These are phyloP conservation scores for Melieria omissa DNA, from an alignment of 2,888 invertebrate species.

Conservation along the genomic window DNA sequence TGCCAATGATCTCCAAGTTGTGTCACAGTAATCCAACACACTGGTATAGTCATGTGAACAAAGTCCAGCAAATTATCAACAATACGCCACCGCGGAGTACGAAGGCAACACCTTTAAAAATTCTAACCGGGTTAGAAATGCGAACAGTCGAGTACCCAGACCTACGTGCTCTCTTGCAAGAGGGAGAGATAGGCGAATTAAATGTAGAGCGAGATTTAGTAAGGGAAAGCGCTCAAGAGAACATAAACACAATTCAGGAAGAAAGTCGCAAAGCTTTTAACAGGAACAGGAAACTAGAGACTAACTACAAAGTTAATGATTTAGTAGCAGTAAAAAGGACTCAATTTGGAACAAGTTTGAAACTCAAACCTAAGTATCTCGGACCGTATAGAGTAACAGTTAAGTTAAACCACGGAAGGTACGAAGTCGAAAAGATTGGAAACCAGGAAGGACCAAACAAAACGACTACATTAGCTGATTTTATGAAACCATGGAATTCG, in stretches of 20 bases:
- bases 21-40: slow-evolving; percentile 45
- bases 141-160: neutral
- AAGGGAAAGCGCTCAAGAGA: neutral
- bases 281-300: slow-evolving; percentile 7
- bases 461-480: slow-evolving; percentile 2
- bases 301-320: slow-evolving; percentile 21
- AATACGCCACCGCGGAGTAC: slow-evolving; percentile 39
- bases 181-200: neutral
- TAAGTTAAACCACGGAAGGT: slow-evolving; percentile 30
- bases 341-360: slow-evolving; percentile 25
- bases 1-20: slow-evolving; percentile 52
- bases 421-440: slow-evolving; percentile 30
- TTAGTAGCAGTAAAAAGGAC: slow-evolving; percentile 34
- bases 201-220: slow-evolving; percentile 3
- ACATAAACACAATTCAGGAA: neutral
- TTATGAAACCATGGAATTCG: neutral
- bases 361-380: slow-evolving; percentile 34
- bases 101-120: slow-evolving; percentile 29
- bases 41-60: slow-evolving; percentile 52
- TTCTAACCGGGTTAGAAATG: slow-evolving; percentile 19
- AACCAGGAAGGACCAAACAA: slow-evolving; percentile 8
- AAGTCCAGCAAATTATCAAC: slow-evolving; percentile 47
- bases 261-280: slow-evolving; percentile 3
- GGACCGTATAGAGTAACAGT: slow-evolving; percentile 23
- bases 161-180: neutral